Base-by-base conservation (phyloP, 2,888 invertebrate genomes). In the Hirtodrosophila duncani region DNA sequence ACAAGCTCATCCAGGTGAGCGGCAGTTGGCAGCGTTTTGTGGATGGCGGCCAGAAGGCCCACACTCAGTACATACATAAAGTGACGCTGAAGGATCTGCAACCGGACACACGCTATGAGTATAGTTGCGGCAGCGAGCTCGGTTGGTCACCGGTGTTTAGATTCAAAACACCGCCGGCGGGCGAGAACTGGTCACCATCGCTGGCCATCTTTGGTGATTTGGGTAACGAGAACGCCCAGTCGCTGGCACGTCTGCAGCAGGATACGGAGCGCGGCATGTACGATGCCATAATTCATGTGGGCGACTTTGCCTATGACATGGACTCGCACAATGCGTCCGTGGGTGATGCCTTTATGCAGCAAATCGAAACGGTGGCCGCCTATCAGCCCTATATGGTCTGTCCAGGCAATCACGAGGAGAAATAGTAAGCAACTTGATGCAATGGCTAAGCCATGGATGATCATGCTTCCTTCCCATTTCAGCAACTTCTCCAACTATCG, bases 221-320 rank as follows among this genome's bases (percentile, higher is more conserved):
- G 93, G 98, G 98, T 16, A 94, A 94, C 83, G 92, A 92, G 72
- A 98, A 98, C 87, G 96, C 97, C 0, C 88, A 91, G 88, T 95
- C 97, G 0, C 88, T 98, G 52, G 90, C 92, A 0, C 90, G 94
- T 52, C 87, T 99, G 2, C 96, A 97, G 87, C 89, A 92, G 78
- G 97, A 98, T 81, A 90, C 94, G 0, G 92, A 95, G 81, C 88
- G 89, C 17, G 93, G 91, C 6, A 88, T 92, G 85, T 97, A 95
- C 85, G 96, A 98, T 89, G 91, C 94, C 37, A 91, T 96, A 38
- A 90, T 98, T 42, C 98, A 98, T 88, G 94, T 97, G 37, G 97
- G 97, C 0, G 98, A 98, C 88, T 96, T 98, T 88, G 98, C 97
- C 0, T 98, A 98, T 87, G 95, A 98, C 86, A 94, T 98, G 95